Conservation (phyloP, 2,797 vertebrate species). For the Smutsia gigantea region DNA sequence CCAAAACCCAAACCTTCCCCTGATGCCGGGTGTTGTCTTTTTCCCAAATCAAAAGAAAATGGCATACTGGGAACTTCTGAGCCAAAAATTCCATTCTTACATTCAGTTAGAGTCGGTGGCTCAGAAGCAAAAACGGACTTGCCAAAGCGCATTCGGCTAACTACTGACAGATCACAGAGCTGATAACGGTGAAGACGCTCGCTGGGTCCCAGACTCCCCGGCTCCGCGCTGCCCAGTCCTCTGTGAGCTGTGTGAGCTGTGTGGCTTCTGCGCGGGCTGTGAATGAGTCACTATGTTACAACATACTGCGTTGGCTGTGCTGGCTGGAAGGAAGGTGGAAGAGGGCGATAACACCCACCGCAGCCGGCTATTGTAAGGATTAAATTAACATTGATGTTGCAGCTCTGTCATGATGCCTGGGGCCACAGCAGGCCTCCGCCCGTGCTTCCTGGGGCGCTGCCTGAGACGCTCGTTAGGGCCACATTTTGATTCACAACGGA, state of each 20-base stretch:
- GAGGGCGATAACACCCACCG: background rate
- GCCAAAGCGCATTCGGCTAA: background rate
- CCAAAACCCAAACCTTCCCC: background rate
- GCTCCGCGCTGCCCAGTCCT: rapidly evolving
- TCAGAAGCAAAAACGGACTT: background rate
- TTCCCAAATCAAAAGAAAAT: background rate
- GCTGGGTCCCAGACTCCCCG: background rate
- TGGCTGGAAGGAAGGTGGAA: background rate
- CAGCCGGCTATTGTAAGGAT: background rate
- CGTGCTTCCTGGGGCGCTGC: background rate
- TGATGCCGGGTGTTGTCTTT: background rate
- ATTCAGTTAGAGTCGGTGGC: background rate
- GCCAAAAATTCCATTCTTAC: background rate
- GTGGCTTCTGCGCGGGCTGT: background rate
- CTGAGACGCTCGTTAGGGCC: background rate
- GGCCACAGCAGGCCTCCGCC: no score
- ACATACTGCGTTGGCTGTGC: background rate
- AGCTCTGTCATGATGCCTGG: background rate
- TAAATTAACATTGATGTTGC: background rate
- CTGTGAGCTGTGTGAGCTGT: rapidly evolving
- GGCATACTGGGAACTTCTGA: background rate
- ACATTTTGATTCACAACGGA: background rate
- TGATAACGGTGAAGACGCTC: background rate
- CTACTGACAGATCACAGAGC: background rate
- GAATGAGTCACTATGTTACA: background rate